phyloP scores from a whole-genome alignment of 2,797 vertebrate genomes.

The Tenualosa ilisha region DNA sequence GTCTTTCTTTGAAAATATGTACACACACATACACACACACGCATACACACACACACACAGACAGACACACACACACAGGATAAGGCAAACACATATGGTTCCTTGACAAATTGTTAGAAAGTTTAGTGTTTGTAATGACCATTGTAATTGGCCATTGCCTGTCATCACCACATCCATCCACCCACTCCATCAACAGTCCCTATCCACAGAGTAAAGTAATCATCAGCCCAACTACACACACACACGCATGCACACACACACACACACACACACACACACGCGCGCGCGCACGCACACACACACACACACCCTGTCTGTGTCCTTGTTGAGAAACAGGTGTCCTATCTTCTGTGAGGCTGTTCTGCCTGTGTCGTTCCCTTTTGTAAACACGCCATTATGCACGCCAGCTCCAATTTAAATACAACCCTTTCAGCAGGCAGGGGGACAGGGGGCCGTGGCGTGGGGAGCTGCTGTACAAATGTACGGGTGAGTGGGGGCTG shows the following conservation, averaged over 20 bases:
- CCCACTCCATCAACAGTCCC: background rate
- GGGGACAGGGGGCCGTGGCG: background rate
- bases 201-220: background rate
- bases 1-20: too few species aligned
- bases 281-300: background rate
- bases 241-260: background rate
- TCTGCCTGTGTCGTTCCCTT: constrained; percentile 33
- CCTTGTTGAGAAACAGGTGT: background rate
- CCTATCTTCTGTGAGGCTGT: constrained; percentile 12
- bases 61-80: constrained; percentile 24
- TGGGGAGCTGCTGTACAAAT: background rate
- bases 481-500: constrained; percentile 28
- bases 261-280: background rate
- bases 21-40: background rate
- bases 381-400: constrained; percentile 42
- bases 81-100: constrained; percentile 33
- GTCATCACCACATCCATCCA: background rate
- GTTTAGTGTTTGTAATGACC: constrained; percentile 69
- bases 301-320: background rate
- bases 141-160: background rate
- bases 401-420: constrained; percentile 37
- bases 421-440: background rate
- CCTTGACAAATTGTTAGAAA: constrained; percentile 59
- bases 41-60: constrained; percentile 24
- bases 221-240: background rate